These are phyloP conservation scores for Nezara viridula DNA, from an alignment of 2,888 invertebrate species.

Conservation along the genomic window DNA sequence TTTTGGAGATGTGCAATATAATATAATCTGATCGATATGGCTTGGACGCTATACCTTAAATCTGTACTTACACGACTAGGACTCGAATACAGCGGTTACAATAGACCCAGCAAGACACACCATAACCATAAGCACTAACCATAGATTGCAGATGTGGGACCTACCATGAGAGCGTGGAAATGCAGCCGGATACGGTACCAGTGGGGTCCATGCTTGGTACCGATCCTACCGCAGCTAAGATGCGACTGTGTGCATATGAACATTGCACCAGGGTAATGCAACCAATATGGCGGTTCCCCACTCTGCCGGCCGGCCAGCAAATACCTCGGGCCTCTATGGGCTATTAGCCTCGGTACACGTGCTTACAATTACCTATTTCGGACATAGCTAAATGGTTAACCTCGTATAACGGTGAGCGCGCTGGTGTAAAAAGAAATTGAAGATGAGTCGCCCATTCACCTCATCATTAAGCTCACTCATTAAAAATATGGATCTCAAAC, in stretches of 20 bases:
- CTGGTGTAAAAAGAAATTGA: background rate
- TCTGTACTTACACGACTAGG: background rate
- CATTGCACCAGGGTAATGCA: conserved; percentile 51
- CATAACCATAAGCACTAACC: conserved; percentile 24
- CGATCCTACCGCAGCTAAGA: conserved; percentile 44
- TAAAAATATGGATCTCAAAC: no score
- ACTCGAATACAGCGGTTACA: background rate
- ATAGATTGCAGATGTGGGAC: background rate
- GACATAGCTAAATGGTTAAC: background rate
- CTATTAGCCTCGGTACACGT: background rate
- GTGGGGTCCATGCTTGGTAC: background rate
- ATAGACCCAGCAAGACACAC: background rate
- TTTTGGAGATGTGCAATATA: background rate
- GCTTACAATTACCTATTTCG: conserved; percentile 26
- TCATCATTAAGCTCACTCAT: no score
- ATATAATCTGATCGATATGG: background rate
- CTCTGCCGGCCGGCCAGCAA: background rate
- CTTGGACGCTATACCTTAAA: conserved; percentile 8
- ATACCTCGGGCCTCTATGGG: background rate
- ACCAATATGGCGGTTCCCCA: conserved; percentile 54
- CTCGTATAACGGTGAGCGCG: background rate
- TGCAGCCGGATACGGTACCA: conserved; percentile 19
- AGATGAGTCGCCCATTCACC: background rate
- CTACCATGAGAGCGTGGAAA: conserved; percentile 24
- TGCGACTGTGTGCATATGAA: conserved; percentile 57